Evolutionary conservation across 37 sponge, comb jelly and placozoan genomes (phyloP).

Genomic region (Oopsacas minuta): DNA sequence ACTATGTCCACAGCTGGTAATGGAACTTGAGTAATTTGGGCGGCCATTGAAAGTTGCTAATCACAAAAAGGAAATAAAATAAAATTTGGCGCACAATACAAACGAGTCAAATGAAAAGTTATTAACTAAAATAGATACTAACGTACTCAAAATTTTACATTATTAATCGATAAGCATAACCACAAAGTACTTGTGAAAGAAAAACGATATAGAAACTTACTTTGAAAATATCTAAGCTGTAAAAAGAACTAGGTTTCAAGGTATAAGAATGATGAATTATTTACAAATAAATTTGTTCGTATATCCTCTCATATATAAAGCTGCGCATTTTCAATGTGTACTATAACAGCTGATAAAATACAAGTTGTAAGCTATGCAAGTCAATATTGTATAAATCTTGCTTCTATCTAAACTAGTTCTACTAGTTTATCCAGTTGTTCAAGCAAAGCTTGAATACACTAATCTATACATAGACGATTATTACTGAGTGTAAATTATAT

Average conservation of each 20-base stretch:
- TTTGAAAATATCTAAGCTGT: no score
- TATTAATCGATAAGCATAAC: no score
- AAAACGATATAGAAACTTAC: no score
- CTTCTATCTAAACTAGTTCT: not conserved
- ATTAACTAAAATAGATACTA: not conserved
- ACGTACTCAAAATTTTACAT: no score
- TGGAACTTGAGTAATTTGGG: not conserved
- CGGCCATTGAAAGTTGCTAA: not conserved
- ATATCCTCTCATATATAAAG: conserved; percentile 4
- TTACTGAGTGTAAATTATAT: no score
- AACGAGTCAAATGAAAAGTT: not conserved
- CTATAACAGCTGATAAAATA: not conserved
- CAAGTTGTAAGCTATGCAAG: not conserved
- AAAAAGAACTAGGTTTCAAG: no score
- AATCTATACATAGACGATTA: no score
- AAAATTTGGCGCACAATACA: no score
- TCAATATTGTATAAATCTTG: not conserved
- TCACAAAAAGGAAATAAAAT: no score
- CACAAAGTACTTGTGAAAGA: no score
- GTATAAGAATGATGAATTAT: no score
- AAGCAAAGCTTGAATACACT: not conserved
- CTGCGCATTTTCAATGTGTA: not conserved
- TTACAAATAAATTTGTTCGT: no score
- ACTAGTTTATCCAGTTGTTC: conserved; percentile 3
- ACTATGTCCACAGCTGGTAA: not conserved